Evolutionary conservation across 1,140 invertebrate genomes (phyloP).

Genomic region (Drosophila neocordata): DNA sequence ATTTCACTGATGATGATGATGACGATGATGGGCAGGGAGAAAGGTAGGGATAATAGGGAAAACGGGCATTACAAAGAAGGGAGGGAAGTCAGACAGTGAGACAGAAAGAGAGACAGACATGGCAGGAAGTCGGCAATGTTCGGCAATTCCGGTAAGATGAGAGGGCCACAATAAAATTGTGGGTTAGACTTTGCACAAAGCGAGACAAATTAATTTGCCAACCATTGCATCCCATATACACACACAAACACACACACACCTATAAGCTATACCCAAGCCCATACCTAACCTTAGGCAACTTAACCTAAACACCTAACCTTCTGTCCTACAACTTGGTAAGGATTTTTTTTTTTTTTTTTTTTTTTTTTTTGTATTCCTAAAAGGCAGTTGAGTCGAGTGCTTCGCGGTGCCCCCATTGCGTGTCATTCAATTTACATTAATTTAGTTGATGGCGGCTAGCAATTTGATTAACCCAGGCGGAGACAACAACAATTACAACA

Average conservation of each 20-base stretch:
- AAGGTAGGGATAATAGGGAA: not conserved
- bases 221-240: constrained; percentile 8
- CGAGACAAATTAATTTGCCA: constrained; percentile 66
- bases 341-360: constrained; percentile 3
- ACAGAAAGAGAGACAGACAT: not conserved
- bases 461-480: constrained; percentile 64
- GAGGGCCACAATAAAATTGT: not conserved
- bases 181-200: constrained; percentile 12
- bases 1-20: constrained; percentile 18
- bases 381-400: constrained; percentile 26
- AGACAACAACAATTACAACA: not conserved
- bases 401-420: constrained; percentile 64
- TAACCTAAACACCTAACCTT: constrained; percentile 7
- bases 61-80: constrained; percentile 13
- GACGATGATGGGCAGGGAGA: not conserved
- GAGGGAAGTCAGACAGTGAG: constrained; percentile 9
- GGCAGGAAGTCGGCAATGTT: constrained; percentile 41
- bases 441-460: constrained; percentile 69
- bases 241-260: not conserved
- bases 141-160: constrained; percentile 30
- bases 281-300: not conserved
- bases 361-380: not conserved
- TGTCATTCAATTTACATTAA: constrained; percentile 78
- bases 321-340: not conserved
- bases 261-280: not conserved